Evolutionary conservation across 2,888 invertebrate genomes (phyloP), one percentile per base, ranked within the genome.

Genomic region (Chrysopilus asiliformis): DNA sequence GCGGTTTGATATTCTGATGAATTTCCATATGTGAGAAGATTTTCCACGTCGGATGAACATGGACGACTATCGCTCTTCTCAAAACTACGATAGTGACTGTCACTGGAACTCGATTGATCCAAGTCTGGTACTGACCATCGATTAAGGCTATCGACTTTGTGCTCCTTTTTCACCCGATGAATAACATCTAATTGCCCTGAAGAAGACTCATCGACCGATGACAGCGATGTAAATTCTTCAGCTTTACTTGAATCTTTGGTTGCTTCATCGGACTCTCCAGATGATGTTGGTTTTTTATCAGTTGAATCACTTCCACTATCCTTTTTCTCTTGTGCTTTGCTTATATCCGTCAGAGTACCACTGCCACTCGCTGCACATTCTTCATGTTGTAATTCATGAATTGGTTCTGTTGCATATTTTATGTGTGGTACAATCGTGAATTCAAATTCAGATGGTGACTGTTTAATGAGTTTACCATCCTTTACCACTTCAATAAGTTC

Each of bases 1-100:
- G 87, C 86, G 25, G 85, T 85, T 48, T 89, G 89, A 57, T 89
- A 90, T 50, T 90, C 87, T 4, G 87, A 86, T 4, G 79, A 79
- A 32, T 80, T 80, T 41, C 71, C 71, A 10, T 79, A 80, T 3
- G 76, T 76, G 46, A 77, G 60, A 50, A 86, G 62, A n/a, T 79
- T 79, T 51, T 90, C 90, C 3, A 87, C 66, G 58, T 90, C 90
- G 0, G 89, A 87, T 3, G 89, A 90, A 41, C 82, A 71, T 1
- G 89, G 90, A 48, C 89, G 71, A 45, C 76, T 74, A 40, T 79
- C 78, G 13, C 76, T 76, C 51, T 81, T 77, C 53, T 86, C 87
- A 54, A 85, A 85, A 43, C 89, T 89, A 44, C 85, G 86, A 54
- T 87, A 87, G 48, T 83, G 82, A 53, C 87, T 87, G 51, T 85